These are phyloP conservation scores for Cephus sareptanus DNA, from an alignment of 2,888 invertebrate genomes.

Conservation along the genomic window DNA sequence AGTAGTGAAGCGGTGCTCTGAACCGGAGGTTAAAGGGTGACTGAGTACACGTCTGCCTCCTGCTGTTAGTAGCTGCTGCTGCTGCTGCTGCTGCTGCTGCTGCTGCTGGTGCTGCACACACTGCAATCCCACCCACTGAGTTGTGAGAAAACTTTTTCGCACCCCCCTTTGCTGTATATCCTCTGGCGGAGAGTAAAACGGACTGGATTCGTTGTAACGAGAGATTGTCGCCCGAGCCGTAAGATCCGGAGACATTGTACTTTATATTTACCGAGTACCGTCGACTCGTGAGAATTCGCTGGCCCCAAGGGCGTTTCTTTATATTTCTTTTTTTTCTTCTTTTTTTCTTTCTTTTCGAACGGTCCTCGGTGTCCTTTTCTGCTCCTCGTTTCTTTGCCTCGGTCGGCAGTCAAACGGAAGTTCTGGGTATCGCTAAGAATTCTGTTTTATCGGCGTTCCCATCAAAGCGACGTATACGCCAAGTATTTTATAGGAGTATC, in stretches of 20 bases:
- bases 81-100: background rate
- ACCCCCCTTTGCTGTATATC: background rate
- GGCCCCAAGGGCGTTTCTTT: background rate
- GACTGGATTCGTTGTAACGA: conserved; percentile 2
- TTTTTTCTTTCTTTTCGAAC: background rate
- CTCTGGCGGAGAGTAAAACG: background rate
- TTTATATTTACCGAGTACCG: conserved; percentile 2
- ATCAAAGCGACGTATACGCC: background rate
- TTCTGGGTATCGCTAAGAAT: background rate
- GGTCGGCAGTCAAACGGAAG: background rate
- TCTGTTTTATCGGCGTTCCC: background rate
- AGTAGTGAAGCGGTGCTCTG: background rate
- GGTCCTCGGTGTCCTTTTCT: background rate
- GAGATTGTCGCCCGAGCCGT: background rate
- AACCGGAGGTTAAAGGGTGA: background rate
- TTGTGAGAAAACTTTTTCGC: background rate
- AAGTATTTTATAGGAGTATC: background rate
- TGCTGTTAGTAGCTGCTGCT: background rate
- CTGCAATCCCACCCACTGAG: background rate
- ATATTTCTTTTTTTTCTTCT: too few relatives aligned
- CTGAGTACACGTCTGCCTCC: background rate
- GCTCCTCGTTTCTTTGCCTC: background rate
- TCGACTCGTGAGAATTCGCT: background rate
- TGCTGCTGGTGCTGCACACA: background rate
- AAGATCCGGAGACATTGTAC: conserved; percentile 6